Base-by-base conservation (phyloP, 2,888 invertebrate species). In the Synergus laeviventris region DNA sequence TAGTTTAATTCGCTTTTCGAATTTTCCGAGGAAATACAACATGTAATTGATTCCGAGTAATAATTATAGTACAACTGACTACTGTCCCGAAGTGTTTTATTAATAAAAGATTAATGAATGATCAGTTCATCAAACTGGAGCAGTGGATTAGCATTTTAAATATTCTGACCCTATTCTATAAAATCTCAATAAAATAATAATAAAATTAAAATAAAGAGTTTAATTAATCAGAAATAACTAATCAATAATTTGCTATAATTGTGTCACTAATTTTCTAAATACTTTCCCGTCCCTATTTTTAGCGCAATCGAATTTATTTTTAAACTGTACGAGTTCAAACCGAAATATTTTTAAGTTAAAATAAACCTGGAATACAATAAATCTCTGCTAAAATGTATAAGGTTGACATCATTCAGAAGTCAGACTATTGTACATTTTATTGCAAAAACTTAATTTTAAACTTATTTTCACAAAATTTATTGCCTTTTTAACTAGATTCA, bases 121-220 rank as follows among this genome's bases (percentile, higher is more conserved):
- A 49, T 70, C 49, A 70, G 49, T 70, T 70, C 49, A 70, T 24
- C 24, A 31, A 70, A 70, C 31, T 54, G 49, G 18, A 49, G 36
- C 11, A 49, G 45, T 16, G 11, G 24, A 42, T 39, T 62, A 18
- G 14, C 5, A 64, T 21, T 24, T 45, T n/a, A 16, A 36, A 42
- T 24, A 21, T 24, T 42, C 21, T 16, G 21, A 42, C 16, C n/a
- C 7, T 8, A 18, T 12, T 4, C 14, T 16, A 45, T 45, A 45
- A 38, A 31, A 9, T 18, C 39, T 11, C 3, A 39, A 31, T 18
- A 39, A 62, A 62, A n/a, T 24, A 59, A 5, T 12, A 14, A 24
- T 31, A 45, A 45, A 2, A 12, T 39, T 11, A 12, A 12, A 39
- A 39, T 39, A 39, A 39, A 1, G 11, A n/a, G n/a, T n/a, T n/a